A percentile compares a stretch with the other conserved stretches of the same genome.
These are phyloP conservation scores for Macrostomum cliftonense DNA, from an alignment of 2,888 invertebrate genomes.

Conservation along the genomic window DNA sequence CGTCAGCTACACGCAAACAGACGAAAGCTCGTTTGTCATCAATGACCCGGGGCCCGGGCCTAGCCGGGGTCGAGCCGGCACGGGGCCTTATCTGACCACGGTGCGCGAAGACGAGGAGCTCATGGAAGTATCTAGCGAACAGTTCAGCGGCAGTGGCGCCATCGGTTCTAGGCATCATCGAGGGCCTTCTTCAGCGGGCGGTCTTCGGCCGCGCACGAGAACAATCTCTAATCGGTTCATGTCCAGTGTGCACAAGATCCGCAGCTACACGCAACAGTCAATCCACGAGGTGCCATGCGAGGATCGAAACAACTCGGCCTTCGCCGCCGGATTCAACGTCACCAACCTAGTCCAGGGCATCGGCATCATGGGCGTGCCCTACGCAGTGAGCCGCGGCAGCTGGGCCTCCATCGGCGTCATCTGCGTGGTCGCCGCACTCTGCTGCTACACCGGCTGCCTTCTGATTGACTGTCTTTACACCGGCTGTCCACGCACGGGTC, in stretches of 20 bases:
- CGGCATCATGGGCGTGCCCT: constrained; percentile 9
- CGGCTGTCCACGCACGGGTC: constrained; percentile 2
- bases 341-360: constrained; percentile 10
- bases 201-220: too few relatives aligned
- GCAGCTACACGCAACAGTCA: constrained; percentile 1
- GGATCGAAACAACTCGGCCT: constrained; percentile 6
- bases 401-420: background rate
- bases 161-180: too few relatives aligned
- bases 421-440: constrained; percentile 7
- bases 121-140: constrained; percentile 1
- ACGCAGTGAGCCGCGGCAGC: constrained; percentile 4
- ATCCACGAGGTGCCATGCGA: constrained; percentile 3
- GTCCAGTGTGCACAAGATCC: constrained; percentile 1
- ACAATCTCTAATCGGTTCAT: background rate
- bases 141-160: too few relatives aligned
- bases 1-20: too few relatives aligned
- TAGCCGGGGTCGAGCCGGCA: background rate
- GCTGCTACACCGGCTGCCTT: constrained; percentile 9
- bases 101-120: constrained; percentile 1
- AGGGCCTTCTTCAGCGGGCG: too few relatives aligned
- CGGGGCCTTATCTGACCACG: background rate
- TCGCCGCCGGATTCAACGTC: constrained; percentile 10
- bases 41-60: background rate
- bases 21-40: too few relatives aligned
- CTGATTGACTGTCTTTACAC: constrained; percentile 9